Percentiles rank a stretch among this genome's conserved stretches.
Evolutionary conservation across 1,140 invertebrate species (phyloP).

Genomic region (Sinonovacula constricta): DNA sequence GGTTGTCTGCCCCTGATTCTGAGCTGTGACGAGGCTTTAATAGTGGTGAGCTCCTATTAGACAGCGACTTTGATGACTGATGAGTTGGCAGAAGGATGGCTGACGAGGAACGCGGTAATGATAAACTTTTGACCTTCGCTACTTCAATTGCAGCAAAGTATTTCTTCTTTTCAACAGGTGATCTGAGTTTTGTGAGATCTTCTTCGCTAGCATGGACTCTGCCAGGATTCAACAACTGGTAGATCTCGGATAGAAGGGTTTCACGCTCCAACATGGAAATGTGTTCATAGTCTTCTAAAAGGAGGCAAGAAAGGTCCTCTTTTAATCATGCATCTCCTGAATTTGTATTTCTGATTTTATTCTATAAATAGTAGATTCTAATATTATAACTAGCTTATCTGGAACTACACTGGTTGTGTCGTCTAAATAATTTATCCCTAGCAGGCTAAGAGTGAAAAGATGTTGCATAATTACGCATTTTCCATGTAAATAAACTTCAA

Average conservation of each 20-base stretch:
- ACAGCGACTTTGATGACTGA: neutral
- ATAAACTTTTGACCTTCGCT: conserved; percentile 35
- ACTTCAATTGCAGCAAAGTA: conserved; percentile 44
- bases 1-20: conserved; percentile 20
- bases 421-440: too few species aligned
- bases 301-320: too few species aligned
- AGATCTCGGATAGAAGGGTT: conserved; percentile 36
- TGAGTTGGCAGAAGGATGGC: conserved; percentile 3
- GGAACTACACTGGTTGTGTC: too few species aligned
- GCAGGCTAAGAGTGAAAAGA: too few species aligned
- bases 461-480: neutral
- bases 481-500: neutral
- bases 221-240: conserved; percentile 26
- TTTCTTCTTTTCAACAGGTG: conserved; percentile 35
- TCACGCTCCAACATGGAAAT: conserved; percentile 39
- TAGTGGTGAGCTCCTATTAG: conserved; percentile 6
- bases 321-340: too few species aligned
- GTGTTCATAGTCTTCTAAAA: conserved; percentile 44
- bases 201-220: conserved; percentile 32
- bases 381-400: too few species aligned
- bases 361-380: too few species aligned
- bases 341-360: too few species aligned
- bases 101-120: conserved; percentile 30
- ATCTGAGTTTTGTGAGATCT: conserved; percentile 38
- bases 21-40: conserved; percentile 39